phyloP scores from a whole-genome alignment of 1,140 invertebrate species.

The Macrobrachium nipponense region DNA sequence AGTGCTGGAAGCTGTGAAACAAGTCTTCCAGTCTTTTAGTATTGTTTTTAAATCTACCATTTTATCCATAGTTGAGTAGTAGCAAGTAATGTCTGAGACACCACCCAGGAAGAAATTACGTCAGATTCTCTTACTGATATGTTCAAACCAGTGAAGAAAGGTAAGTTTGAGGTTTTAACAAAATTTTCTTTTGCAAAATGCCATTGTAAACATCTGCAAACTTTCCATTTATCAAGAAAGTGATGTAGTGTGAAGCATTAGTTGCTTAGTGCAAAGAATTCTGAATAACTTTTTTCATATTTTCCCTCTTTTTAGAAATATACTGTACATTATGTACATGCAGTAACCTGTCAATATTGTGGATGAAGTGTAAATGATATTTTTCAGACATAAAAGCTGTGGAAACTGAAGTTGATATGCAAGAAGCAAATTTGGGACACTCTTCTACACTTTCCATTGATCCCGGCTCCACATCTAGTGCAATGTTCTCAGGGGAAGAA shows the following conservation, averaged over 20 bases:
- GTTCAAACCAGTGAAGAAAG: conserved; percentile 26
- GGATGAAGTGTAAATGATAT: no score
- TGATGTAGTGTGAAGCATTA: background rate
- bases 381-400: no score
- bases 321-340: background rate
- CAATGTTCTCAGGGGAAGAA: no score
- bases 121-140: conserved; percentile 27
- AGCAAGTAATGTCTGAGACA: conserved; percentile 22
- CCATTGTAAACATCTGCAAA: background rate
- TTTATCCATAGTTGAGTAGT: background rate
- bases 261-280: no score
- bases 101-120: conserved; percentile 45
- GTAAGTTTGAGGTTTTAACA: background rate
- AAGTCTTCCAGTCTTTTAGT: background rate
- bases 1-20: background rate
- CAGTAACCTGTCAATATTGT: background rate
- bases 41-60: background rate
- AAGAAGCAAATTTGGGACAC: no score
- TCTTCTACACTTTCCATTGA: no score
- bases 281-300: background rate
- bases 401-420: no score
- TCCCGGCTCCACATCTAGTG: no score
- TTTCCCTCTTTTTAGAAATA: background rate
- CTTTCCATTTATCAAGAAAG: background rate
- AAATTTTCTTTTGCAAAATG: background rate